A percentile compares a stretch with the other conserved stretches of the same genome.
Evolutionary conservation across 1,140 invertebrate genomes (phyloP).

Genomic region (Eurytemora carolleeae): DNA sequence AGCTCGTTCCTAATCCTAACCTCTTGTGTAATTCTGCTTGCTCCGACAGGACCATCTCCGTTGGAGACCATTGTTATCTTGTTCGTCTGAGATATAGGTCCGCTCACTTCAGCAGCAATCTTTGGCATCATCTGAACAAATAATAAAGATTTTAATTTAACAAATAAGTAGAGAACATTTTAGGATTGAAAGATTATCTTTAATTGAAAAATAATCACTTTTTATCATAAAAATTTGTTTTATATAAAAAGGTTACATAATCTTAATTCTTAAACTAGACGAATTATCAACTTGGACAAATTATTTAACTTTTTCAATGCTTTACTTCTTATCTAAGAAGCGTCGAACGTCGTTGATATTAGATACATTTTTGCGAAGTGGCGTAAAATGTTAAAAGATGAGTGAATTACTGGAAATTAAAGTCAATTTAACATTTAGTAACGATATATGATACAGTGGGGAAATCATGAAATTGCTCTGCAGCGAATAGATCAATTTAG

Average conservation of each 20-base stretch:
- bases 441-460: no score
- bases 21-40: constrained; percentile 75
- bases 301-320: no score
- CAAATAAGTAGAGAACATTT: neutral
- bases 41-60: constrained; percentile 69
- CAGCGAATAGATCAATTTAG: no score
- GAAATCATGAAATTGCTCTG: no score
- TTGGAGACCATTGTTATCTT: constrained; percentile 85
- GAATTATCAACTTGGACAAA: no score
- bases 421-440: no score
- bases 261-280: no score
- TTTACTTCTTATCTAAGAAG: no score
- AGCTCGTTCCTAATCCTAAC: constrained; percentile 70
- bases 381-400: no score
- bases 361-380: no score
- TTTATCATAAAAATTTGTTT: neutral
- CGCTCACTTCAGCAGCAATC: constrained; percentile 81
- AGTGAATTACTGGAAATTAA: no score
- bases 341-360: no score
- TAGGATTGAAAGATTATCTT: neutral
- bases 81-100: constrained; percentile 72
- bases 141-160: constrained; percentile 1
- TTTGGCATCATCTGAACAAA: constrained; percentile 24
- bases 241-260: neutral
- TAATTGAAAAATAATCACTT: neutral